phyloP scores from a whole-genome alignment of 2,797 vertebrate genomes.

The Gadopsis marmoratus region DNA sequence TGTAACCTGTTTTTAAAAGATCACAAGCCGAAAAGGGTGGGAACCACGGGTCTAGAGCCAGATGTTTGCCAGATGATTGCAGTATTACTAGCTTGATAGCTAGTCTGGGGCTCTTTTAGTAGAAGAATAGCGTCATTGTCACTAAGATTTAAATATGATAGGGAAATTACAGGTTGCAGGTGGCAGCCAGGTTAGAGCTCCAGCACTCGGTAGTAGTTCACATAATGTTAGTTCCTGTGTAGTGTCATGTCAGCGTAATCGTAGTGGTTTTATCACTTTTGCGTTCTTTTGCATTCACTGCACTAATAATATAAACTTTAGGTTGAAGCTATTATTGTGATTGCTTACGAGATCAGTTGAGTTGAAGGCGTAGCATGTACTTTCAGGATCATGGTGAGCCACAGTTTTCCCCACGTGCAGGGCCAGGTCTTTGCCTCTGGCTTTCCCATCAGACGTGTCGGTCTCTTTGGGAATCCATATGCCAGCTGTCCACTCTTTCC shows the following conservation, averaged over 20 bases:
- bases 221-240: constrained; percentile 6
- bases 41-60: background rate
- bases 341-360: background rate
- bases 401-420: background rate
- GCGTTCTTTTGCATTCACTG: background rate
- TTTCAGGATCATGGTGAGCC: constrained; percentile 1
- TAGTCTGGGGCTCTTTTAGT: background rate
- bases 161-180: background rate
- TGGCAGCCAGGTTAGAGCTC: background rate
- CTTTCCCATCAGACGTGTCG: background rate
- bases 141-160: constrained; percentile 5
- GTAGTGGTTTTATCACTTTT: background rate
- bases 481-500: too few species aligned
- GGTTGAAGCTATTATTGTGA: background rate
- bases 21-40: background rate
- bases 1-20: background rate
- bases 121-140: background rate
- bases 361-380: background rate
- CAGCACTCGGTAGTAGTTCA: background rate
- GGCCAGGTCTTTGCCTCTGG: background rate
- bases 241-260: background rate
- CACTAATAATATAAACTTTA: constrained; percentile 2
- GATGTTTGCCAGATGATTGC: background rate
- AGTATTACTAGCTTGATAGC: background rate
- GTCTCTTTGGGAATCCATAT: constrained; percentile 12